Evolutionary conservation across 1,140 invertebrate species (phyloP).

Genomic region (Calephelis nemesis): DNA sequence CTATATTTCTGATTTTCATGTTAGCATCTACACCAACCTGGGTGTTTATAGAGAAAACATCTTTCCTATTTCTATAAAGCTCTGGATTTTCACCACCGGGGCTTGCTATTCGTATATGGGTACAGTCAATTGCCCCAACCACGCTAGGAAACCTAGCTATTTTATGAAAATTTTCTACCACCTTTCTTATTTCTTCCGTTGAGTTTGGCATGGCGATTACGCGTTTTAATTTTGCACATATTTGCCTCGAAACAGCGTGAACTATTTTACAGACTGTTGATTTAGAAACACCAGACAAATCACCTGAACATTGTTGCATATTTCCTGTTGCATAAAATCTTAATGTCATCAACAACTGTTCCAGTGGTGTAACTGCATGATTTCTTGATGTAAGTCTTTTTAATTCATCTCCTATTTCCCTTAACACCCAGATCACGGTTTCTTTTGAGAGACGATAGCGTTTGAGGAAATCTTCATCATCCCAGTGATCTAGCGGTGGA

Average conservation of each 20-base stretch:
- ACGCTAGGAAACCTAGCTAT: constrained; percentile 3
- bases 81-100: constrained; percentile 15
- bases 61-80: constrained; percentile 18
- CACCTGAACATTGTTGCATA: too few relatives aligned
- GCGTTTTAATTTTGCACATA: not conserved
- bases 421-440: not conserved
- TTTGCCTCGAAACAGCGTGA: constrained; percentile 6
- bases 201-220: not conserved
- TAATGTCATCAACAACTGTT: not conserved
- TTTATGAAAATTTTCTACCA: not conserved
- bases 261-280: not conserved
- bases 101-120: not conserved
- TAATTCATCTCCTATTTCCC: not conserved
- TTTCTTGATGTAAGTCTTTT: not conserved
- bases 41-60: constrained; percentile 5
- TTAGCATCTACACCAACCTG: constrained; percentile 1
- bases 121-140: not conserved
- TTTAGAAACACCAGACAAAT: too few relatives aligned
- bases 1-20: constrained; percentile 1
- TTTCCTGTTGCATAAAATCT: too few relatives aligned
- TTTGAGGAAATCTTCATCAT: not conserved
- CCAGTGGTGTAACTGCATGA: not conserved
- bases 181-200: not conserved
- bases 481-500: not conserved
- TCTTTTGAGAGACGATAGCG: not conserved